Percentiles rank a stretch among this genome's conserved stretches.
Conservation (phyloP, 2,113 vertebrate genomes). For the Crotalus horridus region DNA sequence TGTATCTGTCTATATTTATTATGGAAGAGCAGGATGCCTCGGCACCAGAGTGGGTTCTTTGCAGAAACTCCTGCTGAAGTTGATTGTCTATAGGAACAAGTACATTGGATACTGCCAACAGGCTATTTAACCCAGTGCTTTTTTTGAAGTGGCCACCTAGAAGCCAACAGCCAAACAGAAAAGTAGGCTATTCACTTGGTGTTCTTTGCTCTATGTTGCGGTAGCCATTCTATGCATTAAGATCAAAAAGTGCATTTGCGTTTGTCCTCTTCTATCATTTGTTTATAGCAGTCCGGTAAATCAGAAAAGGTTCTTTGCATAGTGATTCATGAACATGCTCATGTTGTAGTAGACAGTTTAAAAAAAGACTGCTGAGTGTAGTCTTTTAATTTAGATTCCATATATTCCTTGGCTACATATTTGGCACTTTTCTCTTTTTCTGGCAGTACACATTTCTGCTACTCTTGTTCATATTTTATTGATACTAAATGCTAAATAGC, state of each 20-base stretch:
- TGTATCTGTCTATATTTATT: background rate
- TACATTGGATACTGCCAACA: background rate
- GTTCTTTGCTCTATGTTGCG: background rate
- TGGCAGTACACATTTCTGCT: background rate
- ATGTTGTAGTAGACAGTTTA: background rate
- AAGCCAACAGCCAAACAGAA: background rate
- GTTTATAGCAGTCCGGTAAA: background rate
- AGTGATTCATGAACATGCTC: background rate
- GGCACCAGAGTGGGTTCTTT: background rate
- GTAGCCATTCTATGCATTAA: background rate
- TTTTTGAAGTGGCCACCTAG: background rate
- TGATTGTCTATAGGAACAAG: background rate
- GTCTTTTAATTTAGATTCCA: background rate
- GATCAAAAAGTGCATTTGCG: background rate
- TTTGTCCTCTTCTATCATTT: background rate
- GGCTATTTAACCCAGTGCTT: background rate
- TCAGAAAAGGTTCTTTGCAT: background rate
- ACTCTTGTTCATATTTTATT: background rate
- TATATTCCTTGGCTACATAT: background rate
- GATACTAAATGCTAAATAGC: background rate
- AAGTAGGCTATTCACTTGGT: background rate
- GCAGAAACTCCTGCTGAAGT: background rate
- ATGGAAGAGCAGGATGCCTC: background rate
- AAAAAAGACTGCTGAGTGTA: background rate
- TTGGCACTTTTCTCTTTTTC: background rate